Conservation (phyloP, 2,113 vertebrate genomes). For the Marmota flaviventris region DNA sequence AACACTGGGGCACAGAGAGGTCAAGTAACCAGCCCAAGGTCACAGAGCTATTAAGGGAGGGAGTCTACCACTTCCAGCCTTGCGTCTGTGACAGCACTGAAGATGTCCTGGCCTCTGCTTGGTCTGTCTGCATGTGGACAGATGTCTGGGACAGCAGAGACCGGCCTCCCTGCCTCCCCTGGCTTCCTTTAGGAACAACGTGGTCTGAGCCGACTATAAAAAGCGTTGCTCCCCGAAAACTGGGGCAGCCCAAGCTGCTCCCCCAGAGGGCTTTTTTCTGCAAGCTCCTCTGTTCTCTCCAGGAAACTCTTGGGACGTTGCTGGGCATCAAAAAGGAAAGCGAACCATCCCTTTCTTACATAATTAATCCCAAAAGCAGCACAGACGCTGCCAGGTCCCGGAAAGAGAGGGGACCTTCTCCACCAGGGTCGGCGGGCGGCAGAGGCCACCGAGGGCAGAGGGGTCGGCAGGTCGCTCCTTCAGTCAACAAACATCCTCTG, state of each 20-base stretch:
- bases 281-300: conserved; percentile 74
- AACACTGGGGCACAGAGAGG: not conserved
- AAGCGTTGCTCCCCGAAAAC: conserved; percentile 71
- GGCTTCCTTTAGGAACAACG: conserved; percentile 40
- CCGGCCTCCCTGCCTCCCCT: not conserved
- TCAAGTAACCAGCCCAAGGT: not conserved
- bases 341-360: not conserved
- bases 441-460: not conserved
- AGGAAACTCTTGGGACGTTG: conserved; percentile 74
- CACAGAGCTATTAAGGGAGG: not conserved
- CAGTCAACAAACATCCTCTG: not conserved
- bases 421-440: not conserved
- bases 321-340: conserved; percentile 65
- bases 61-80: not conserved
- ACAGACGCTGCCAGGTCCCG: not conserved
- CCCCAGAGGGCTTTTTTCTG: conserved; percentile 44
- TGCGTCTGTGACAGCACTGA: accelerated
- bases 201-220: conserved; percentile 77
- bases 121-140: not conserved
- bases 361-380: conserved; percentile 21
- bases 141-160: not conserved
- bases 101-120: not conserved
- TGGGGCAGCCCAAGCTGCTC: conserved; percentile 64
- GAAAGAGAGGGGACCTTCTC: not conserved
- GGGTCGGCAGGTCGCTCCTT: not conserved